These are phyloP conservation scores for Lepidochrysops patricia DNA, from an alignment of 2,888 invertebrate genomes.

Conservation along the genomic window DNA sequence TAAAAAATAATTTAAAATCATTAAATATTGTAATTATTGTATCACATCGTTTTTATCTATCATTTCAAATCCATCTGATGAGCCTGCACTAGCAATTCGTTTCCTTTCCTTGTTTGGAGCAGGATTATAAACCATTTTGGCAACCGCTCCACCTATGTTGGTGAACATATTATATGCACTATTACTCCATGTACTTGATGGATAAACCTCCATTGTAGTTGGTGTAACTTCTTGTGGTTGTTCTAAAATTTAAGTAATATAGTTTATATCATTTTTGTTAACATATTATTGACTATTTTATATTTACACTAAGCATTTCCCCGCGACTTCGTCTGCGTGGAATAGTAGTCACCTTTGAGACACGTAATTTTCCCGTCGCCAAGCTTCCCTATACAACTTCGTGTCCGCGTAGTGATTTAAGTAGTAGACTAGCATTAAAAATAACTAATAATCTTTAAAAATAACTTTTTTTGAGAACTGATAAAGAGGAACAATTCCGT, in stretches of 20 bases:
- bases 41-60: constrained; percentile 58
- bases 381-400: too few species aligned
- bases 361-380: too few species aligned
- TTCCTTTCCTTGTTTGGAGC: constrained; percentile 41
- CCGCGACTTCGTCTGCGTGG: too few species aligned
- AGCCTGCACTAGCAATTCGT: constrained; percentile 53
- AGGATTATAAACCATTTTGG: constrained; percentile 47
- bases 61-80: constrained; percentile 68
- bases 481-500: too few species aligned
- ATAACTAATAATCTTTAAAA: too few species aligned
- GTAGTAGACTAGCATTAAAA: too few species aligned
- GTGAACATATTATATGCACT: constrained; percentile 54
- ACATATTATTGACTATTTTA: too few species aligned
- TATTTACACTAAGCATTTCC: too few species aligned
- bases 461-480: too few species aligned
- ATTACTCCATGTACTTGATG: constrained; percentile 47
- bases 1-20: constrained; percentile 5
- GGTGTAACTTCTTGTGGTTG: constrained; percentile 45
- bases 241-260: constrained; percentile 35
- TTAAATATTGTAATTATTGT: constrained; percentile 15
- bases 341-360: too few species aligned
- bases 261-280: too few species aligned
- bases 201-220: constrained; percentile 47
- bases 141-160: constrained; percentile 51
- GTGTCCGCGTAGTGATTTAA: too few species aligned